Evolutionary conservation across 2,113 vertebrate species (phyloP), one percentile per base, ranked within the genome.

Genomic region (Toxotes chatareus): DNA sequence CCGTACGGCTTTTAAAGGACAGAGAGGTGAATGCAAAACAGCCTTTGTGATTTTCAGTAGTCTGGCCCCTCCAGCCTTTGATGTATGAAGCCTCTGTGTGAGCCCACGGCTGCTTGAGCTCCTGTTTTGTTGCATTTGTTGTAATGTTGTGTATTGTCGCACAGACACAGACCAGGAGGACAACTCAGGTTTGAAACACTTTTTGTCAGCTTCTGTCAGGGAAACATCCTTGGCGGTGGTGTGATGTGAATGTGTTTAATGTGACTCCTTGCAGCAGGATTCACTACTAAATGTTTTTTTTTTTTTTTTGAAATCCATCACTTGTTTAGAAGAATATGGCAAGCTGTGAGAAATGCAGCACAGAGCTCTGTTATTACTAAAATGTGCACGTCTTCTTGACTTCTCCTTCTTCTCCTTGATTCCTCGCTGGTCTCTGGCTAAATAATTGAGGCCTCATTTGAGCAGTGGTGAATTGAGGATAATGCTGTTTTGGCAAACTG

Each of bases 381-480:
- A 74, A 83, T 57, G n/a, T 51, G 75, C 63, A 27, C 71, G 59
- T 69, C 76, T 66, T 59, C 67, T 79, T 65, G 12, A 27, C 27
- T 27, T 27, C 27, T 27, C 27, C 27, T 27, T 27, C 27, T 27
- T 27, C 27, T 27, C 27, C 27, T 27, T 59, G 38, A 69, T 56
- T 74, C 67, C 69, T 84, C 32, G 16, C 73, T 69, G 86, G 73
- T 86, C 80, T 73, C 49, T 27, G 55, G 68, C 77, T 90, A 80
- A 90, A 93, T 92, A 88, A 84, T 65, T 84, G 68, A 91, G 65
- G 75, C 68, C 49, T 87, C 67, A 65, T 89, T 87, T 80, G 82
- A 87, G 88, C 78, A 49, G 64, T 47, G 42, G 38, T 71, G 69
- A 82, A 84, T 62, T 51, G 79, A 68, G 68, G 72, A 88, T 76